phyloP scores from a whole-genome alignment of 1,140 invertebrate species.

The Drosophila orena region DNA sequence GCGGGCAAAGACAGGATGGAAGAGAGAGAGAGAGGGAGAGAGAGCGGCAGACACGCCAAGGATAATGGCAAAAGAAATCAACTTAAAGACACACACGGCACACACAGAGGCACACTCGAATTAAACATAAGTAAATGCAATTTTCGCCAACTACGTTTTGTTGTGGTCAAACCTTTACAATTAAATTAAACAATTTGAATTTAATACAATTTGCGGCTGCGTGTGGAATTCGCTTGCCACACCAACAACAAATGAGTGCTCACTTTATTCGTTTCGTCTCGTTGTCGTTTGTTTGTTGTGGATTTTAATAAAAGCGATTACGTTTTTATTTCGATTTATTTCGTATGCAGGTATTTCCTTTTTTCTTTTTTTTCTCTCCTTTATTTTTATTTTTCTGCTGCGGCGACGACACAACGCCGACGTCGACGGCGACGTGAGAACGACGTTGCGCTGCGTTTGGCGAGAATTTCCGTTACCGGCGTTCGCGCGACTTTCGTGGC shows the following conservation, averaged over 20 bases:
- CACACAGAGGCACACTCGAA: neutral
- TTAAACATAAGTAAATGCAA: conserved; percentile 5
- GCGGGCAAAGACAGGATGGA: neutral
- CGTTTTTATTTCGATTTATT: conserved; percentile 31
- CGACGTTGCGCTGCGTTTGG: conserved; percentile 24
- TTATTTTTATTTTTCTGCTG: conserved; percentile 7
- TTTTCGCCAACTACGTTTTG: neutral
- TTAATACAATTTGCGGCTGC: conserved; percentile 62
- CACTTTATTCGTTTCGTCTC: conserved; percentile 18
- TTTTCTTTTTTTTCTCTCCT: conserved; percentile 1
- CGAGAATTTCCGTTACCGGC: conserved; percentile 65
- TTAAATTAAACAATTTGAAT: conserved; percentile 69
- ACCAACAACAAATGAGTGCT: conserved; percentile 20
- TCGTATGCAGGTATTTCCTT: neutral
- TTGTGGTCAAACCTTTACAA: conserved; percentile 35
- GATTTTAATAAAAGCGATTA: conserved; percentile 46
- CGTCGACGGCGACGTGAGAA: conserved; percentile 55
- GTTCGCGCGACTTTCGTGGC: conserved; percentile 46
- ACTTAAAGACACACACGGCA: conserved; percentile 8
- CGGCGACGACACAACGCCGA: conserved; percentile 34
- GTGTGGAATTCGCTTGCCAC: conserved; percentile 16
- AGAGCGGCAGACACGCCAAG: conserved; percentile 28
- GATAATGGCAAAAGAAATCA: conserved; percentile 10
- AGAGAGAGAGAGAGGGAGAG: neutral
- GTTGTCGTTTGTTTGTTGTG: conserved; percentile 1